Base-by-base conservation (phyloP, 2,797 vertebrate species). In the Choloepus didactylus region DNA sequence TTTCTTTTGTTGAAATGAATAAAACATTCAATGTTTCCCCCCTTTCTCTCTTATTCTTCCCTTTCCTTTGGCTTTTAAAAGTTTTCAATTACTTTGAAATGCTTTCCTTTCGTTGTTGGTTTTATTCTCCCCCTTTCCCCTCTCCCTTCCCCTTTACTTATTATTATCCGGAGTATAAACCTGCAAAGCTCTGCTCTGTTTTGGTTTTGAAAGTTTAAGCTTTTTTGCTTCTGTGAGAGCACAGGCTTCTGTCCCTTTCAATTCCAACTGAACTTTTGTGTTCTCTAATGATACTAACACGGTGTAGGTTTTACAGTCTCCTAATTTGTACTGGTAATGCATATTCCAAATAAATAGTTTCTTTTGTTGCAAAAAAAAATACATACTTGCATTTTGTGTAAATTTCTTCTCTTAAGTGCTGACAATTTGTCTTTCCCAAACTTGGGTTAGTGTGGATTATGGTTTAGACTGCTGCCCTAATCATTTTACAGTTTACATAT, bases 271-370 rank as follows among this genome's bases (percentile, higher is more conserved):
- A 98, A 98, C 98, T 98, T 98, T 98, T 98, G 98, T 99, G 99
- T 99, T 99, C 99, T 99, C 99, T 99, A 98, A 98, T 98, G 98
- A 98, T 98, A 98, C 98, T 99, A 98, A 99, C 98, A 99, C 98
- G 98, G 98, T 99, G 99, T 99, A 99, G 99, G 98, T 99, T 99
- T 99, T 99, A 98, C 99, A 99, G 99, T 99, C 98, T 99, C 98
- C 99, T 99, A 97, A 99, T 99, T 99, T 99, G 99, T 99, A 99
- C 99, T 99, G 99, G 98, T 99, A 99, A 99, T 99, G 99, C 99
- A 98, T 99, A 99, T 99, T 99, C 99, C 98, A 99, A 99, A 99
- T 99, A 99, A 99, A 99, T 99, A 97, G 98, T 99, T 99, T 99
- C 97, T 99, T 99, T 99, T 99, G 98, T 99, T 99, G 98, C 98